Percentiles rank a stretch among this genome's conserved stretches.
Evolutionary conservation across 1,140 invertebrate genomes (phyloP).

Genomic region (Saccostrea glomerata): DNA sequence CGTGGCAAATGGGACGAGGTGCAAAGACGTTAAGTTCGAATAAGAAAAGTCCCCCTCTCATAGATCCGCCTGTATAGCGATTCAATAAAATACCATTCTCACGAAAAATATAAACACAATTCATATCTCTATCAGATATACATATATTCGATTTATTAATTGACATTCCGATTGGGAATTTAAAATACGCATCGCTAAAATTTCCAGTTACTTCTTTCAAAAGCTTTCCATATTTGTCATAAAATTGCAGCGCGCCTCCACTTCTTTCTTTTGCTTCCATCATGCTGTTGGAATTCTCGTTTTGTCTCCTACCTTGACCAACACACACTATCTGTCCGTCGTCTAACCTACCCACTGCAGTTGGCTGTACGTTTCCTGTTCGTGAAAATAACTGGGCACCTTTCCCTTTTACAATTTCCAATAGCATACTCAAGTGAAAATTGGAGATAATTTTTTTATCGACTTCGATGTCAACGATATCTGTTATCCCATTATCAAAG

Average conservation of each 20-base stretch:
- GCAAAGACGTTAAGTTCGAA: neutral
- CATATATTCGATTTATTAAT: neutral
- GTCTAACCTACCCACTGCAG: neutral
- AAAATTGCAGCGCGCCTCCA: neutral
- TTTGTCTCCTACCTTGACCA: neutral
- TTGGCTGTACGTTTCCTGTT: neutral
- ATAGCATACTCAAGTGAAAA: neutral
- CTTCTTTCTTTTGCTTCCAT: neutral
- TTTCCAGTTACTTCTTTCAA: neutral
- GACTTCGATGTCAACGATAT: neutral
- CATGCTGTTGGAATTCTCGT: neutral
- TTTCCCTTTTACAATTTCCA: neutral
- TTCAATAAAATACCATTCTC: neutral
- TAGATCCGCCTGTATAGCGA: neutral
- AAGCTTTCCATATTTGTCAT: neutral
- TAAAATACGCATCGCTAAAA: neutral
- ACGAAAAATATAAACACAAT: slow-evolving; percentile 13
- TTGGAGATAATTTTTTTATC: neutral
- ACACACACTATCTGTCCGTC: neutral
- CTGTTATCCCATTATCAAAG: neutral
- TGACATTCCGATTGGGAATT: neutral
- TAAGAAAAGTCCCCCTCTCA: neutral
- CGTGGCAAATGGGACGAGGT: neutral
- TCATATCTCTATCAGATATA: neutral
- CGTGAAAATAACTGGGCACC: neutral